phyloP scores from a whole-genome alignment of 2,797 vertebrate genomes.

The Hoplostethus atlanticus region DNA sequence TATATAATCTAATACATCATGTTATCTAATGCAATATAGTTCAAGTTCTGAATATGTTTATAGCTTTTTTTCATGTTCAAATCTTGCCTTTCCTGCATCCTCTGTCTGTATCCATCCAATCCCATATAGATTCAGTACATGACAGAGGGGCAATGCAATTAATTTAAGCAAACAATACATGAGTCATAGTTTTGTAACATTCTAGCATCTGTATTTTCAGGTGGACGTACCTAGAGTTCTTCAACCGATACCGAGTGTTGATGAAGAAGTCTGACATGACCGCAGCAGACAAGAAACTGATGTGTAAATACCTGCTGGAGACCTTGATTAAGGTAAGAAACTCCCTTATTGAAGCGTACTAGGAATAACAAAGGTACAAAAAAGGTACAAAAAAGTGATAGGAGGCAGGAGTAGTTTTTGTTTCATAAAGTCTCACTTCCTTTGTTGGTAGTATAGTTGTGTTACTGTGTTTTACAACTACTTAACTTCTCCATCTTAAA shows the following conservation, averaged over 20 bases:
- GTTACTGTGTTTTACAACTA: no score
- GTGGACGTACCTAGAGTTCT: conserved; percentile 96
- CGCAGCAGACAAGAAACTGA: conserved; percentile 87
- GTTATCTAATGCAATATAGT: no score
- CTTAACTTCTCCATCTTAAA: no score
- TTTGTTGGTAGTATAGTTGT: background rate
- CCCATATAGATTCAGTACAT: background rate
- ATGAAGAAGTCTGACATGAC: conserved; percentile 88
- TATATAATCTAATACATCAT: no score
- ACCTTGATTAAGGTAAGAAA: conserved; percentile 90
- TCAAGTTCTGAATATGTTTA: background rate
- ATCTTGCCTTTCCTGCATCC: background rate
- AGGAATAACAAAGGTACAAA: background rate
- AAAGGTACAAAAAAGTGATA: background rate
- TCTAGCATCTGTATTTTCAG: conserved; percentile 72
- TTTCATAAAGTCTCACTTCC: background rate
- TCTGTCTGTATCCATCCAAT: background rate
- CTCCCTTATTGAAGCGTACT: background rate
- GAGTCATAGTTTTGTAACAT: background rate
- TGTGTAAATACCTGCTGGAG: conserved; percentile 89
- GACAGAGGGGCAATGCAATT: background rate
- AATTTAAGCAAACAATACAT: background rate
- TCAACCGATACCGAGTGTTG: conserved; percentile 93
- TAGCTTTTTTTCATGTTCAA: background rate
- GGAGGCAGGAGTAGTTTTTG: background rate